Percentiles rank a stretch among this genome's conserved stretches.
Evolutionary conservation across 1,140 invertebrate genomes (phyloP).

Genomic region (Rhyzopertha dominica): DNA sequence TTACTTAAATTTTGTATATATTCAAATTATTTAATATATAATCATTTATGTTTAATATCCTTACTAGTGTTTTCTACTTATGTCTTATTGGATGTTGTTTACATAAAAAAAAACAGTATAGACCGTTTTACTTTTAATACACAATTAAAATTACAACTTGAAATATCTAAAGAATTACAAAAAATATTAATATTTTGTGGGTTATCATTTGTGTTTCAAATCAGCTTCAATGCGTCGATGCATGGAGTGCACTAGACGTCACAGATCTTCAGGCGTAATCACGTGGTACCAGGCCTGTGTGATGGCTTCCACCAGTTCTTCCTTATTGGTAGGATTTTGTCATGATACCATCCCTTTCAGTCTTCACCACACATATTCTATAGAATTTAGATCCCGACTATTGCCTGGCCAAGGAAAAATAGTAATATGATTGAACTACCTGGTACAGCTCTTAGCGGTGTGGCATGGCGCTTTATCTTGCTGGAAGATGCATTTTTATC

Average conservation of each 20-base stretch:
- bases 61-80: neutral
- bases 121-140: neutral
- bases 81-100: neutral
- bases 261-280: slow-evolving; percentile 1
- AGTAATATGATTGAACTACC: too few species aligned
- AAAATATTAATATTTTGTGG: slow-evolving; percentile 4
- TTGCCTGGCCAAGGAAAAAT: too few species aligned
- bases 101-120: neutral
- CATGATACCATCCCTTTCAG: slow-evolving; percentile 4
- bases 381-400: too few species aligned
- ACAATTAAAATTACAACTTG: slow-evolving; percentile 2
- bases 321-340: slow-evolving; percentile 1
- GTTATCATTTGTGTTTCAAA: slow-evolving; percentile 1
- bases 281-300: slow-evolving; percentile 5
- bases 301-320: too few species aligned
- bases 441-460: too few species aligned
- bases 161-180: neutral
- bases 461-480: too few species aligned
- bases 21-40: too few species aligned
- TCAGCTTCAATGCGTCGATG: slow-evolving; percentile 3
- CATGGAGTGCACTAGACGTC: slow-evolving; percentile 1
- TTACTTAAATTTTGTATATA: neutral
- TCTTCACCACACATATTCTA: too few species aligned
- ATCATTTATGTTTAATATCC: slow-evolving; percentile 1
- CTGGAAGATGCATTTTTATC: slow-evolving; percentile 1